Evolutionary conservation across 2,113 vertebrate species (phyloP).

Genomic region (Entelurus aequoreus): DNA sequence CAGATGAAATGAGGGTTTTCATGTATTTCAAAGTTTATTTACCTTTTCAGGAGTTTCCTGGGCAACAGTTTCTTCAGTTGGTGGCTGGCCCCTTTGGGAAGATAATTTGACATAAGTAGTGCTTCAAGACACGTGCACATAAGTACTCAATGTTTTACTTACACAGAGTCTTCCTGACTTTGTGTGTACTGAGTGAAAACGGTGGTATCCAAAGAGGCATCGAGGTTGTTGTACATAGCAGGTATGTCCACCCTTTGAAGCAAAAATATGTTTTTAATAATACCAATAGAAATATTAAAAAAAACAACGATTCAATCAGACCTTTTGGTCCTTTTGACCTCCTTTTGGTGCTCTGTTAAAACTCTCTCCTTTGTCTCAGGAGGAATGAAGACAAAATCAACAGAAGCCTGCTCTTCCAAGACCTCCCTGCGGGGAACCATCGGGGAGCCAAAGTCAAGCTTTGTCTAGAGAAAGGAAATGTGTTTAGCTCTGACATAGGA

Average conservation of each 20-base stretch:
- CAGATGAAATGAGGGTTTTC: background rate
- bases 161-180: constrained; percentile 82
- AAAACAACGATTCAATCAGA: constrained; percentile 37
- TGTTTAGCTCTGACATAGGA: background rate
- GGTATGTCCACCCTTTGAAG: constrained; percentile 83
- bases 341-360: constrained; percentile 94
- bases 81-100: constrained; percentile 65
- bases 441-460: constrained; percentile 79
- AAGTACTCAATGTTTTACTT: constrained; percentile 47
- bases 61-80: constrained; percentile 24
- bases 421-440: constrained; percentile 69
- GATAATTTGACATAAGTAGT: background rate
- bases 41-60: constrained; percentile 65
- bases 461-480: constrained; percentile 65
- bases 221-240: constrained; percentile 93
- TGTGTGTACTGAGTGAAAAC: constrained; percentile 81
- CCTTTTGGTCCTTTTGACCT: constrained; percentile 91
- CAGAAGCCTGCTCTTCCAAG: constrained; percentile 87
- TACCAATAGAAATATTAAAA: background rate
- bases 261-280: background rate
- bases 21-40: background rate
- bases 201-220: constrained; percentile 81
- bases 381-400: constrained; percentile 93
- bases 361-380: constrained; percentile 83
- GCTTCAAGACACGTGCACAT: background rate